phyloP scores from a whole-genome alignment of 2,797 vertebrate genomes.

The Acanthurus tractus region DNA sequence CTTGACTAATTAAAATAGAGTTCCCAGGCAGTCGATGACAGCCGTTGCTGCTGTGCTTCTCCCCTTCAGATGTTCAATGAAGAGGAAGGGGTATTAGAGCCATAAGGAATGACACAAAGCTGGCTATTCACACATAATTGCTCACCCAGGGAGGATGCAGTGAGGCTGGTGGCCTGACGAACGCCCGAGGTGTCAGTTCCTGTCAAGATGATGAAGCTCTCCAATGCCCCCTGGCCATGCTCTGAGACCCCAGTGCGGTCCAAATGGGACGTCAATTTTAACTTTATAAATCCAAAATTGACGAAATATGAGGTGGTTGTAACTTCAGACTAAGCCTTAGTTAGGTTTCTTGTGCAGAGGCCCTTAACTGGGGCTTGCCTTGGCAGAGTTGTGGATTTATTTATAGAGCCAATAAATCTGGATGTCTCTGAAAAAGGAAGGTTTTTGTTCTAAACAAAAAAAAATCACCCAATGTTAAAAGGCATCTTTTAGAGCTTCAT shows the following conservation, averaged over 20 bases:
- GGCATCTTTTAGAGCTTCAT: conserved; percentile 28
- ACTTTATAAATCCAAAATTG: conserved; percentile 79
- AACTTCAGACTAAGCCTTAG: conserved; percentile 63
- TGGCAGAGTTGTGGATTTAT: conserved; percentile 57
- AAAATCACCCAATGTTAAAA: conserved; percentile 35
- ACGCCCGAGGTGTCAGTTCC: conserved; percentile 80
- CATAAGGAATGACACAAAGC: conserved; percentile 82
- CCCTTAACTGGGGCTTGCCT: conserved; percentile 61
- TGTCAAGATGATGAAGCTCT: conserved; percentile 86
- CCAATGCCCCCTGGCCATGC: conserved; percentile 60
- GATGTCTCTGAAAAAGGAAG: conserved; percentile 32
- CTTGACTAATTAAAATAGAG: conserved; percentile 78
- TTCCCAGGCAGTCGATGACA: conserved; percentile 68
- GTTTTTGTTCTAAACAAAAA: conserved; percentile 45
- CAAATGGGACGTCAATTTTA: conserved; percentile 78
- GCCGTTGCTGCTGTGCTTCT: conserved; percentile 51
- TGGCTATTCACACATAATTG: conserved; percentile 85
- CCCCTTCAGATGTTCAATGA: conserved; percentile 74
- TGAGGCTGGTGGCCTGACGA: conserved; percentile 78
- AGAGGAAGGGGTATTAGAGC: conserved; percentile 78
- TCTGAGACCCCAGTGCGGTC: conserved; percentile 67
- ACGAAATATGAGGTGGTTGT: conserved; percentile 75
- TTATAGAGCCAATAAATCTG: conserved; percentile 66
- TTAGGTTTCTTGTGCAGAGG: conserved; percentile 55
- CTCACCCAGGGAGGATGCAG: conserved; percentile 85